Evolutionary conservation across 2,888 invertebrate genomes (phyloP).

Genomic region (Coenonympha arcania): DNA sequence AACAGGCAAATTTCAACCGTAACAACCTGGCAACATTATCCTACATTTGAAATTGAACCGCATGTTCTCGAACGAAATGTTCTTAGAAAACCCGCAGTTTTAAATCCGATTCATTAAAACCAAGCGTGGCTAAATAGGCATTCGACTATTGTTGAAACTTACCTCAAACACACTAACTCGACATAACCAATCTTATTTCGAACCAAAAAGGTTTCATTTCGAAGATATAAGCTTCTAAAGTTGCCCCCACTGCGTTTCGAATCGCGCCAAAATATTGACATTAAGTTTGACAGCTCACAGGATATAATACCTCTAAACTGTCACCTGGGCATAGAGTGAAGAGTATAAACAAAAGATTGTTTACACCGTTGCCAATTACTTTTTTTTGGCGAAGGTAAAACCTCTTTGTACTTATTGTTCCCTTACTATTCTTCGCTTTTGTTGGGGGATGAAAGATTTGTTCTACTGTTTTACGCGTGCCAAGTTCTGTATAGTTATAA

Average conservation of each 20-base stretch:
- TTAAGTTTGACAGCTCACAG: conserved; percentile 36
- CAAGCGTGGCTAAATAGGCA: conserved; percentile 53
- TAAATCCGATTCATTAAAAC: conserved; percentile 53
- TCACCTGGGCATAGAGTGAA: conserved; percentile 31
- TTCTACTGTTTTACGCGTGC: conserved; percentile 30
- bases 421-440: conserved; percentile 14
- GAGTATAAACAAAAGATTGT: conserved; percentile 35
- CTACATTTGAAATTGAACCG: conserved; percentile 21
- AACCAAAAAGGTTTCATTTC: conserved; percentile 18
- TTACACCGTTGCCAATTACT: conserved; percentile 41
- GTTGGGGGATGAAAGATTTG: conserved; percentile 8
- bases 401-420: conserved; percentile 17
- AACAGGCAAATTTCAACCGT: conserved; percentile 13
- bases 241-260: conserved; percentile 57
- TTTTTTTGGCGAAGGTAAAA: conserved; percentile 12
- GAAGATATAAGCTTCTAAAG: conserved; percentile 1
- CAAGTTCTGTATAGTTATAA: conserved; percentile 2
- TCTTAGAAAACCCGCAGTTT: conserved; percentile 46
- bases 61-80: conserved; percentile 20
- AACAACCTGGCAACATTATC: conserved; percentile 27
- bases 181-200: conserved; percentile 26
- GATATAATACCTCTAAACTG: conserved; percentile 31
- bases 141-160: conserved; percentile 33
- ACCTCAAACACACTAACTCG: conserved; percentile 6
- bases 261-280: conserved; percentile 59